Percentiles rank a stretch among this genome's conserved stretches.
phyloP scores from a whole-genome alignment of 2,888 invertebrate species.

The Julus scanicus region DNA sequence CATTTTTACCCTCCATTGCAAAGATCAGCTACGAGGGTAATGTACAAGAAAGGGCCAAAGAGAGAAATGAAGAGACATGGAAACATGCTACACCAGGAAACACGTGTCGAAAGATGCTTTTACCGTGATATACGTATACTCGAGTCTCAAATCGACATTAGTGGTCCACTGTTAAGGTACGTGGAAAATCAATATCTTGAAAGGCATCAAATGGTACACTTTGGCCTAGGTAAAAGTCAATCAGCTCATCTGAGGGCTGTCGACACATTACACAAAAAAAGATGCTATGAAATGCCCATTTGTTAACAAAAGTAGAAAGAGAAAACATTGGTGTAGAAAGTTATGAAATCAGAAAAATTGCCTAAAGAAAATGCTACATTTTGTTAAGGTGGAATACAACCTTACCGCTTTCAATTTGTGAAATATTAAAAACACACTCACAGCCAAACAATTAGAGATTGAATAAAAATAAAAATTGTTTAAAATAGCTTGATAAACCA shows the following conservation, averaged over 20 bases:
- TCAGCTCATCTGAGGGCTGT: slow-evolving; percentile 18
- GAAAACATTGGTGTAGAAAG: no score
- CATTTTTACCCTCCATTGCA: not conserved
- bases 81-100: slow-evolving; percentile 22
- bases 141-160: slow-evolving; percentile 8
- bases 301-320: not conserved
- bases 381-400: no score
- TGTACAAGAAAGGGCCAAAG: no score
- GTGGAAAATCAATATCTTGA: not conserved
- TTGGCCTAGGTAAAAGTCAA: slow-evolving; percentile 15
- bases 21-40: not conserved
- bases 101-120: not conserved
- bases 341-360: no score
- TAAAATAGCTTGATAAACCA: no score
- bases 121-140: not conserved
- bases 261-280: slow-evolving; percentile 17
- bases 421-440: no score
- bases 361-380: no score
- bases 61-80: not conserved
- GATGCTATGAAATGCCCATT: not conserved
- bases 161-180: not conserved
- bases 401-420: no score
- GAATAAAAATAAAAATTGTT: no score
- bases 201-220: not conserved
- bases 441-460: no score